phyloP scores from a whole-genome alignment of 2,113 vertebrate species.

The Phyllostomus hastatus region DNA sequence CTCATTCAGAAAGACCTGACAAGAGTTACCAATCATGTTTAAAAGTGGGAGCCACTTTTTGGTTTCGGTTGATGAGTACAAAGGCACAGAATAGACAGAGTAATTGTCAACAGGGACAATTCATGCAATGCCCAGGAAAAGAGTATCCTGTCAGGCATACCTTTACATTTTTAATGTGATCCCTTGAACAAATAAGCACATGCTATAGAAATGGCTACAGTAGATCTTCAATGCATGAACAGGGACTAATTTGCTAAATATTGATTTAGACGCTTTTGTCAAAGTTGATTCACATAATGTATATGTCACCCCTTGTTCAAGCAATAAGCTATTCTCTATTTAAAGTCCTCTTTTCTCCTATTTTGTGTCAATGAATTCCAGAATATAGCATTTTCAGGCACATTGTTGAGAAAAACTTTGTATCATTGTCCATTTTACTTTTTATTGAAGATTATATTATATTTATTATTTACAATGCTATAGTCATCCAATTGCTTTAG shows the following conservation, averaged over 20 bases:
- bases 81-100: background rate
- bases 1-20: background rate
- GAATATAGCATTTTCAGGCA: background rate
- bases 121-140: background rate
- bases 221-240: background rate
- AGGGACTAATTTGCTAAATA: background rate
- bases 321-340: conserved; percentile 22
- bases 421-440: background rate
- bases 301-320: background rate
- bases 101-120: background rate
- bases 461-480: background rate
- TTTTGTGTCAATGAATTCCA: background rate
- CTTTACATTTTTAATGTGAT: background rate
- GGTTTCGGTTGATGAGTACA: background rate
- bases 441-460: background rate
- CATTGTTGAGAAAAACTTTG: background rate
- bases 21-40: background rate
- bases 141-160: background rate
- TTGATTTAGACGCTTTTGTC: background rate
- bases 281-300: conserved; percentile 12
- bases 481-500: background rate
- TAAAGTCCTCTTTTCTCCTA: background rate
- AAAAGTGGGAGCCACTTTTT: background rate
- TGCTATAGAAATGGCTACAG: background rate
- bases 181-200: background rate